Evolutionary conservation across 2,113 vertebrate genomes (phyloP), one percentile per base, ranked within the genome.

Genomic region (Phodopus roborovskii): DNA sequence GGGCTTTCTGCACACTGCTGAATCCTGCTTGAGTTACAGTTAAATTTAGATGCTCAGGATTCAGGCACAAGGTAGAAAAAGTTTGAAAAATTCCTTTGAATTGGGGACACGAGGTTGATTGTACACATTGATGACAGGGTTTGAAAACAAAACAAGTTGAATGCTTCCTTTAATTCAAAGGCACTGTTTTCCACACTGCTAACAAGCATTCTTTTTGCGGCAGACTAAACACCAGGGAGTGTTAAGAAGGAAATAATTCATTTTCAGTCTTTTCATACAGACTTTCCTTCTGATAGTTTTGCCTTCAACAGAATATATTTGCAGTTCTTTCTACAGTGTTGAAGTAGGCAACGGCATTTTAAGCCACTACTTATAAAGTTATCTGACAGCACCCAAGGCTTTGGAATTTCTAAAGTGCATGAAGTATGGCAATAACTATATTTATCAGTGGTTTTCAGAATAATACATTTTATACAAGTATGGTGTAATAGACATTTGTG

Each of bases 211-310:
- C 82, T 95, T 70, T 98, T 91, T 96, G 94, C 82, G 92, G 94
- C 73, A 92, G 60, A 79, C 81, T 83, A 74, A 98, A 96, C 95
- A 96, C 96, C 95, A 96, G 88, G 88, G 94, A 97, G 73, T 94
- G 94, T 96, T 97, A 97, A 97, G 85, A 96, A 95, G 94, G 66
- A 93, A 97, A 97, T 97, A 96, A 98, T 96, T 98, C 95, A 98
- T 94, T 95, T 97, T 94, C 91, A 97, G 90, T 28, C 94, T 96
- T 97, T 97, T 97, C 95, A 96, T 74, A 95, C 95, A 10, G 39
- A 93, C 94, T 89, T 64, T 91, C 77, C 68, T 95, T 97, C 93
- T 96, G 95, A 96, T 97, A 96, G 97, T 64, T 96, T 95, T 97
- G 88, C 94, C 95, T 97, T 92, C 94, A 45, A 92, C 74, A 95